Evolutionary conservation across 2,888 invertebrate species (phyloP), one percentile per base, ranked within the genome.

Genomic region (Eledona agricola): DNA sequence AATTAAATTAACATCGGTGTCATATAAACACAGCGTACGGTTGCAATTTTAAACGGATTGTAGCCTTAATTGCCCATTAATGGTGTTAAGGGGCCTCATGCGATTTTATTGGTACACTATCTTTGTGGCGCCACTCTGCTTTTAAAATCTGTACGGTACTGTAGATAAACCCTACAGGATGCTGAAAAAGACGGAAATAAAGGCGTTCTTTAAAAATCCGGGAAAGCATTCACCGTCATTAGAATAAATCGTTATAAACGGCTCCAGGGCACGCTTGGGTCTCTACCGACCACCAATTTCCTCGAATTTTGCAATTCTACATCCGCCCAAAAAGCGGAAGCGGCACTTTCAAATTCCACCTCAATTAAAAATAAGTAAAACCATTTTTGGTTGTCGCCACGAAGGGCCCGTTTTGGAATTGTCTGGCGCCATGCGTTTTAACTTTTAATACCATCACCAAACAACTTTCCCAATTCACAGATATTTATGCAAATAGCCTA

Each of bases 341-440:
- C 12, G 20, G 35, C 20, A 35, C 22, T 20, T 35, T 35, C 16
- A 28, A 28, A 28, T 17, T 15, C 22, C 7, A 10, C 7, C 12
- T 12, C 5, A 31, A n/a, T 31, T 15, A 15, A 31, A 31, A 15
- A 31, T 7, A 15, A 31, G 6, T 15, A 7, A n/a, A 31, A 31
- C n/a, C 7, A 15, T 12, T 12, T 15, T 6, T 10, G 3, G 6
- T 6, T 28, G 7, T 11, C 9, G 28, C 10, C 13, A 11, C 10
- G 12, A 12, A 7, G 31, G 12, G 16, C 1, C 13, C 31, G 25
- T 34, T 46, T 46, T 19, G 13, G 31, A 31, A 49, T 22, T 22
- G 45, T 32, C 42, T 54, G 54, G 54, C 54, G 54, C 54, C 54
- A 19, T n/a, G n/a, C n/a, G n/a, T n/a, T n/a, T n/a, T n/a, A n/a